These are phyloP conservation scores for Eilema griseolum DNA, from an alignment of 2,888 invertebrate genomes.

Conservation along the genomic window DNA sequence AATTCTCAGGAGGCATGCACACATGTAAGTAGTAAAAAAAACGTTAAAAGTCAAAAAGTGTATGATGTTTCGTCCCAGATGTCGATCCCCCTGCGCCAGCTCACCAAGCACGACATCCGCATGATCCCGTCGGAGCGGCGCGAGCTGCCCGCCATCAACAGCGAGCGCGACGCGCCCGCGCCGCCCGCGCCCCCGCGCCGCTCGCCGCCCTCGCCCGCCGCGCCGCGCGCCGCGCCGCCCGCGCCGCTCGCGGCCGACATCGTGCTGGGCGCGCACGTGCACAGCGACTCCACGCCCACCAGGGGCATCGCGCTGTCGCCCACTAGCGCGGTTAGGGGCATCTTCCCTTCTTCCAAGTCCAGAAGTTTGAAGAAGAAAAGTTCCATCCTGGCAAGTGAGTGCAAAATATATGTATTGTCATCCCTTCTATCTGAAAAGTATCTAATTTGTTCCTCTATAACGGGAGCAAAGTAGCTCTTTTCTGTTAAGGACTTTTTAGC, in stretches of 20 bases:
- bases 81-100: slow-evolving; percentile 72
- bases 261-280: slow-evolving; percentile 36
- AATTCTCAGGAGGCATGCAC: too few species aligned
- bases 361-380: slow-evolving; percentile 91
- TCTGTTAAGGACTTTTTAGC: too few species aligned
- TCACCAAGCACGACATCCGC: slow-evolving; percentile 77
- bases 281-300: slow-evolving; percentile 33
- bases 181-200: slow-evolving; percentile 30
- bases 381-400: slow-evolving; percentile 91
- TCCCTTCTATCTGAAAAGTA: too few species aligned
- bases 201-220: slow-evolving; percentile 21
- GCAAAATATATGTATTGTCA: neutral
- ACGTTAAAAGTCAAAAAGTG: neutral
- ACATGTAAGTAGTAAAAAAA: too few species aligned
- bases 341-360: slow-evolving; percentile 87
- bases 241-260: slow-evolving; percentile 25
- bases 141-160: slow-evolving; percentile 69
- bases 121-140: slow-evolving; percentile 67
- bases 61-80: slow-evolving; percentile 49
- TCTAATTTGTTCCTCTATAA: too few species aligned
- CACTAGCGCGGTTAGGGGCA: slow-evolving; percentile 83
- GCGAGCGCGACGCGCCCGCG: slow-evolving; percentile 58
- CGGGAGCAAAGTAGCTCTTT: too few species aligned
- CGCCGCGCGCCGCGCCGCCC: slow-evolving; percentile 11
- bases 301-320: slow-evolving; percentile 70